Conservation (phyloP, 2,113 vertebrate species). For the Pluvialis apricaria region DNA sequence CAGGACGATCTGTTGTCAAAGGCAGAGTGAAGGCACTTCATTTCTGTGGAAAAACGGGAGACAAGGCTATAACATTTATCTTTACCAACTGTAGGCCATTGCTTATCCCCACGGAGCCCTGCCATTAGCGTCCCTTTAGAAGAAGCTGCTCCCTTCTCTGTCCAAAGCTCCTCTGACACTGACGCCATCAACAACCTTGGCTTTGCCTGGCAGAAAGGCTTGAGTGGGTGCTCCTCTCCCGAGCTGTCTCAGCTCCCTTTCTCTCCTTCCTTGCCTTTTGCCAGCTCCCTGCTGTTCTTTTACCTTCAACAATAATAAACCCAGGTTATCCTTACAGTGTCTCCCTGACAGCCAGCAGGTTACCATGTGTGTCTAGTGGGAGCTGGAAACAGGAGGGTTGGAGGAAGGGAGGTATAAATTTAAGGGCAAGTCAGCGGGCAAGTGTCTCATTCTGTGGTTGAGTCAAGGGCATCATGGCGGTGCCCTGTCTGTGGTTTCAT, state of each 20-base stretch:
- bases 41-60: background rate
- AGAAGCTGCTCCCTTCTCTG: background rate
- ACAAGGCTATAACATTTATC: background rate
- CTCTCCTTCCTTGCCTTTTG: background rate
- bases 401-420: background rate
- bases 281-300: background rate
- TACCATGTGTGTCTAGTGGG: background rate
- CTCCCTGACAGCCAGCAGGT: background rate
- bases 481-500: background rate
- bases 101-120: background rate
- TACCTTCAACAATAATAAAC: background rate
- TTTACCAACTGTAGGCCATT: background rate
- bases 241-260: background rate
- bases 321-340: background rate
- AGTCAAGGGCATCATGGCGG: background rate
- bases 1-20: background rate
- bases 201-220: background rate
- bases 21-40: background rate
- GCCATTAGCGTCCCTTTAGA: background rate
- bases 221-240: background rate
- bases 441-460: background rate
- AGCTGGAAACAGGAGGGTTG: background rate
- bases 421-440: background rate
- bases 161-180: background rate
- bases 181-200: background rate